Conservation (phyloP, 2,888 invertebrate genomes). For the Nomada flava region DNA sequence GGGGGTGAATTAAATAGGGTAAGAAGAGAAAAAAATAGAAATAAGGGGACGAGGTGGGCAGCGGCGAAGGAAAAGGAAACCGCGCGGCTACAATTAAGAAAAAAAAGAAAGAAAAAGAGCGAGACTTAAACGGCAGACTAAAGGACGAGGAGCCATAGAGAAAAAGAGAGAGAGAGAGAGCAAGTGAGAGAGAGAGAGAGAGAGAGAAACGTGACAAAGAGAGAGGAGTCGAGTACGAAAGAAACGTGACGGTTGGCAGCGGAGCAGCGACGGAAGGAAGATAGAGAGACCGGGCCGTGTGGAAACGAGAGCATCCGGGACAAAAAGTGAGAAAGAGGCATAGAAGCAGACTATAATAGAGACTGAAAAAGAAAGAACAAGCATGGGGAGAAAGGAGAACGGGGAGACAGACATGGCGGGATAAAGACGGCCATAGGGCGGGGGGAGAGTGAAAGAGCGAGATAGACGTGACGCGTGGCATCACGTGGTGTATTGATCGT, state of each 20-base stretch:
- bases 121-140: conserved; percentile 36
- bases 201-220: conserved; percentile 38
- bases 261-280: neutral
- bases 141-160: conserved; percentile 6
- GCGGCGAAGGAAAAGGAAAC: conserved; percentile 35
- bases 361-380: conserved; percentile 52
- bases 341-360: conserved; percentile 45
- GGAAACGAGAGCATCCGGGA: conserved; percentile 30
- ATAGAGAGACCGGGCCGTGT: conserved; percentile 29
- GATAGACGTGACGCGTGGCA: conserved; percentile 81
- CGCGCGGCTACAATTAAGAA: conserved; percentile 41
- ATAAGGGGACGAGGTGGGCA: neutral
- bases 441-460: conserved; percentile 45
- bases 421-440: conserved; percentile 32
- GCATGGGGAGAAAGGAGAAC: conserved; percentile 33
- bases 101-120: conserved; percentile 38
- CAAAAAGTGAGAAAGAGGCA: conserved; percentile 18
- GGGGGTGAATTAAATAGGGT: conserved; percentile 40
- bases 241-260: conserved; percentile 12
- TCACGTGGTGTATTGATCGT: conserved; percentile 83
- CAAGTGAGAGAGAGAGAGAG: neutral
- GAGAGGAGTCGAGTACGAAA: conserved; percentile 21
- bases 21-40: conserved; percentile 10
- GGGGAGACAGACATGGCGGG: conserved; percentile 27
- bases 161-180: neutral